Conservation (phyloP, 1,140 invertebrate species). For the Zaprionus davidi region DNA sequence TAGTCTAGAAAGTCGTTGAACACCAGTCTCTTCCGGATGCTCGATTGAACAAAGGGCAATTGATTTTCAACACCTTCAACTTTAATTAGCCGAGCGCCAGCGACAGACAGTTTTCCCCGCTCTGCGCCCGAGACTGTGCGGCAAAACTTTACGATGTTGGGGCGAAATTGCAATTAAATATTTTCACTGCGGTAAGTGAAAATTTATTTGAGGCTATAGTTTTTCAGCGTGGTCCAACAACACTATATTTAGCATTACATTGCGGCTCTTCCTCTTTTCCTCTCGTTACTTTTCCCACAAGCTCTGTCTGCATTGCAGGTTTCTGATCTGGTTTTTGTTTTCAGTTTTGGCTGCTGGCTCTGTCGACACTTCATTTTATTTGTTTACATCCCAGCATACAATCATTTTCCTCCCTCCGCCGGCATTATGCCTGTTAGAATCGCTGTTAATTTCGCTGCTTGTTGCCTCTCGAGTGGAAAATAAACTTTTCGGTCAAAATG, state of each 20-base stretch:
- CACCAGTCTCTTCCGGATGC: not conserved
- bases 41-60: slow-evolving; percentile 21
- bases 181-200: slow-evolving; percentile 53
- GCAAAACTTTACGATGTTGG: slow-evolving; percentile 27
- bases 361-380: slow-evolving; percentile 61
- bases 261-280: not conserved
- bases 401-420: slow-evolving; percentile 6
- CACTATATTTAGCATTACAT: slow-evolving; percentile 12
- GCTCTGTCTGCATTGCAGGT: not conserved
- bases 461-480: slow-evolving; percentile 43
- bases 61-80: slow-evolving; percentile 52
- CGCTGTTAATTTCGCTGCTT: slow-evolving; percentile 38
- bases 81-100: slow-evolving; percentile 46
- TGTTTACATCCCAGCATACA: slow-evolving; percentile 44
- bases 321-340: slow-evolving; percentile 10
- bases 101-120: slow-evolving; percentile 3
- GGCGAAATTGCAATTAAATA: slow-evolving; percentile 54
- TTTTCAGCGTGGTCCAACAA: slow-evolving; percentile 2
- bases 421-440: slow-evolving; percentile 13
- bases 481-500: slow-evolving; percentile 39
- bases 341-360: slow-evolving; percentile 11
- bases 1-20: not conserved
- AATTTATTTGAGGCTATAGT: slow-evolving; percentile 60
- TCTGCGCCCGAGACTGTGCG: not conserved
- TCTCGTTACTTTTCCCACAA: not conserved